Evolutionary conservation across 2,888 invertebrate species (phyloP).

Genomic region (Unio pictorum): DNA sequence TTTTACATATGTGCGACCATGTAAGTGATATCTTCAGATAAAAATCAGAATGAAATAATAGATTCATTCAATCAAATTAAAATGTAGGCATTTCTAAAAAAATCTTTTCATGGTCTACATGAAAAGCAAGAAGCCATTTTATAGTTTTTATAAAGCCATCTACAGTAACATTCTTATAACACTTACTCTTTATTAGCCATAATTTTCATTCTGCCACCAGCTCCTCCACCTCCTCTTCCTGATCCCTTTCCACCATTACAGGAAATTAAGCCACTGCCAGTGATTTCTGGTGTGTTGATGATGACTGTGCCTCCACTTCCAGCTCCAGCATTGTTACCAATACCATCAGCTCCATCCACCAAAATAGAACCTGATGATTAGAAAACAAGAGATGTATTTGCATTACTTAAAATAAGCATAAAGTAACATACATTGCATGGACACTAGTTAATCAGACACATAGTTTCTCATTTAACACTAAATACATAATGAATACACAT

Average conservation of each 20-base stretch:
- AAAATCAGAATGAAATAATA: too few species aligned
- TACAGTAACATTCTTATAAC: too few species aligned
- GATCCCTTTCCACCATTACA: constrained; percentile 45
- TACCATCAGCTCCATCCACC: constrained; percentile 44
- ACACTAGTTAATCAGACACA: background rate
- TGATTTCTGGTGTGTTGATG: constrained; percentile 24
- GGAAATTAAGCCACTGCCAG: constrained; percentile 40
- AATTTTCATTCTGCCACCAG: constrained; percentile 48
- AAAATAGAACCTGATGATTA: constrained; percentile 37
- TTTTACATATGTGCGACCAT: too few species aligned
- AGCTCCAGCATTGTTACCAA: constrained; percentile 39
- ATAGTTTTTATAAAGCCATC: too few species aligned
- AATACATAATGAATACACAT: background rate
- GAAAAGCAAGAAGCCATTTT: too few species aligned
- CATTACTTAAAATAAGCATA: too few species aligned
- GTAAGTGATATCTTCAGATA: too few species aligned
- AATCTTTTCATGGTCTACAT: too few species aligned
- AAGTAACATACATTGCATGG: too few species aligned
- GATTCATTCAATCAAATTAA: too few species aligned
- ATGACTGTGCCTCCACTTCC: constrained; percentile 51
- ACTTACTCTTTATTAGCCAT: constrained; percentile 25
- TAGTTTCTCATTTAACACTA: background rate
- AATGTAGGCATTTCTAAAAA: too few species aligned
- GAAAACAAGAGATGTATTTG: background rate
- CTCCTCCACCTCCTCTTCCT: constrained; percentile 46